These are phyloP conservation scores for Cinclus cinclus DNA, from an alignment of 2,113 vertebrate genomes.

Conservation along the genomic window DNA sequence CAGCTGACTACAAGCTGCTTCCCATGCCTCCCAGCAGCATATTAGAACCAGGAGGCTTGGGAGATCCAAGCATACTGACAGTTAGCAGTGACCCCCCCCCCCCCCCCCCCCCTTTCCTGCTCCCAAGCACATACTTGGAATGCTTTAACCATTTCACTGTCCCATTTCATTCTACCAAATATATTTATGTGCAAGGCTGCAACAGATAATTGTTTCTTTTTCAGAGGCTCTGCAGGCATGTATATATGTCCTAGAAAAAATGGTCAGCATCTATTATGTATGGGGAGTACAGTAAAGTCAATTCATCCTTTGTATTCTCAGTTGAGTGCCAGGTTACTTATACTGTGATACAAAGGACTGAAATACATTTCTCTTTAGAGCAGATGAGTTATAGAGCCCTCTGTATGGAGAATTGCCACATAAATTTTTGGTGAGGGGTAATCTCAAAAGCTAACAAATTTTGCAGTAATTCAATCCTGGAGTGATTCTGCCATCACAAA, in stretches of 20 bases:
- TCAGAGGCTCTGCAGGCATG: conserved; percentile 1
- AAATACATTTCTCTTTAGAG: neutral
- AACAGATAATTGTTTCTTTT: conserved; percentile 15
- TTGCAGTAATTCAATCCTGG: neutral
- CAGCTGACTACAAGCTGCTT: conserved; percentile 61
- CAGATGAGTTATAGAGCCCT: conserved; percentile 25
- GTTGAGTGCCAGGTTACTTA: neutral
- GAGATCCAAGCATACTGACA: conserved; percentile 38
- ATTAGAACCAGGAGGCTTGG: conserved; percentile 63
- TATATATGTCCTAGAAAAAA: neutral
- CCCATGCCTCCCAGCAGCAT: conserved; percentile 21
- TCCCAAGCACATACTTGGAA: conserved; percentile 32
- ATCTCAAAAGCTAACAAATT: conserved; percentile 50
- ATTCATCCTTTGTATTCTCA: conserved; percentile 5
- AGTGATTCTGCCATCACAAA: conserved; percentile 27
- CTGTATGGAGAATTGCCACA: neutral
- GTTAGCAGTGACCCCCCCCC: neutral
- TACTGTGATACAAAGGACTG: neutral
- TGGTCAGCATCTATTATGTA: neutral
- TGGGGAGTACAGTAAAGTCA: neutral
- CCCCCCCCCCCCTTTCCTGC: neutral
- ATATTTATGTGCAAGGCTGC: neutral
- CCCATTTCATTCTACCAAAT: neutral
- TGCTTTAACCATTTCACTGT: conserved; percentile 60
- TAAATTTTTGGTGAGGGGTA: conserved; percentile 22